These are phyloP conservation scores for Drosophila pruinosa DNA, from an alignment of 1,140 invertebrate species.

Conservation along the genomic window DNA sequence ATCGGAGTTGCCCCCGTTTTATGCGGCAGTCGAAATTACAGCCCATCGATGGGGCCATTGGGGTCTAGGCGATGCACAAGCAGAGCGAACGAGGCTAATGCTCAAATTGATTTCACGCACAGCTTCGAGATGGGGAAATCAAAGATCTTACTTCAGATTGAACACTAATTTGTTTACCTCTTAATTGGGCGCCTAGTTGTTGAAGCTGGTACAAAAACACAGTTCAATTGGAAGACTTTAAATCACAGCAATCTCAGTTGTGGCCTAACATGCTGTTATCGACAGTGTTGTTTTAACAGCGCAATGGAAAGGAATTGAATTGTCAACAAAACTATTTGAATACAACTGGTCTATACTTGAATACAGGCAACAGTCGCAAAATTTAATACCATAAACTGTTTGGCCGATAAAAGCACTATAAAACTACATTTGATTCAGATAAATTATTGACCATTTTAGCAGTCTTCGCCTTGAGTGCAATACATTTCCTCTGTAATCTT, in stretches of 20 bases:
- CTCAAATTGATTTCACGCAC: conserved; percentile 8
- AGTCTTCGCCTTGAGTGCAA: too few species aligned
- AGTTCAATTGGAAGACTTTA: too few species aligned
- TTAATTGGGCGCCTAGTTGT: background rate
- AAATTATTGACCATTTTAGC: too few species aligned
- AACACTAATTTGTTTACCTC: background rate
- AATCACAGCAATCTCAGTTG: too few species aligned
- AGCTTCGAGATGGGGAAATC: background rate
- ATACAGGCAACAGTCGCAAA: too few species aligned
- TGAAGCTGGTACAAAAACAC: background rate
- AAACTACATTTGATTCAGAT: too few species aligned
- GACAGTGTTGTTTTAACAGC: background rate
- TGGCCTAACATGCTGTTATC: too few species aligned
- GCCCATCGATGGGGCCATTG: background rate
- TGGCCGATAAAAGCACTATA: too few species aligned
- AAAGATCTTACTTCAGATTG: background rate
- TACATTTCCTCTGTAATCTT: background rate
- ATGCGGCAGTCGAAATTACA: conserved; percentile 2
- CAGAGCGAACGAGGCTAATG: background rate
- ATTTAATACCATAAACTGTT: too few species aligned
- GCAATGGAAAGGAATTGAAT: too few species aligned
- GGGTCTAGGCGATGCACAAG: background rate
- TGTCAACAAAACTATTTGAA: too few species aligned
- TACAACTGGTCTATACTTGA: too few species aligned
- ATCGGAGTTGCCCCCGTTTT: conserved; percentile 39